Base-by-base conservation (phyloP, 2,888 invertebrate species). In the Erebia palarica region DNA sequence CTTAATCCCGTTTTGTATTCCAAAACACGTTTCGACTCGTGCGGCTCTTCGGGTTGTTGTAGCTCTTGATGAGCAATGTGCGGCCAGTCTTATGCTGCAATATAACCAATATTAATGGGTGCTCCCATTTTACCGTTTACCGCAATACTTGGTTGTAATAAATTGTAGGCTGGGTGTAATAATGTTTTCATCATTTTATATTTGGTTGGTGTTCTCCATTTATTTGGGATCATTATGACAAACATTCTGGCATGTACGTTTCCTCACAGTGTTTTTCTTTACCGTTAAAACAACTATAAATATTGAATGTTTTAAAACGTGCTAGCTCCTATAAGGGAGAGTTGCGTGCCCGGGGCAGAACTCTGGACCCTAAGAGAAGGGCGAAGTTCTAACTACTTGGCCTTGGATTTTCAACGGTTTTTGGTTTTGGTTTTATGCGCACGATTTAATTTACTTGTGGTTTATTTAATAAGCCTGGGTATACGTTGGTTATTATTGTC, bases 131-230 rank as follows among this genome's bases (percentile, higher is more conserved):
- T 49, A 49, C 51, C 27, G 60, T 55, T 70, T 53, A 67, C 68
- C 68, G 70, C 73, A 71, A 51, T 64, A 72, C 36, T 53, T 18
- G 53, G 21, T 73, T 61, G 65, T 57, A 68, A 69, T 65, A 65
- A 65, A 65, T 65, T 42, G 11, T 16, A 42, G 42, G 55, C 53
- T 42, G 42, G 53, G 16, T 36, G 7, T 36, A 36, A 36, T 36
- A 36, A 36, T 36, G 36, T 53, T 18, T 64, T 53, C 36, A 27
- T 36, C 65, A 55, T 65, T 64, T 64, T 7, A 65, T 27, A 55
- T 55, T 55, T 57, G 13, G 57, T 65, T 65, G 16, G 18, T 55
- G 53, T 65, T 42, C 8, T 16, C 36, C 16, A 51, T 65, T 55
- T 16, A 27, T 65, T 18, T 36, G 42, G 14, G 4, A 36, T 36